Conservation (phyloP, 2,797 vertebrate species). For the Sitta carolinensis region DNA sequence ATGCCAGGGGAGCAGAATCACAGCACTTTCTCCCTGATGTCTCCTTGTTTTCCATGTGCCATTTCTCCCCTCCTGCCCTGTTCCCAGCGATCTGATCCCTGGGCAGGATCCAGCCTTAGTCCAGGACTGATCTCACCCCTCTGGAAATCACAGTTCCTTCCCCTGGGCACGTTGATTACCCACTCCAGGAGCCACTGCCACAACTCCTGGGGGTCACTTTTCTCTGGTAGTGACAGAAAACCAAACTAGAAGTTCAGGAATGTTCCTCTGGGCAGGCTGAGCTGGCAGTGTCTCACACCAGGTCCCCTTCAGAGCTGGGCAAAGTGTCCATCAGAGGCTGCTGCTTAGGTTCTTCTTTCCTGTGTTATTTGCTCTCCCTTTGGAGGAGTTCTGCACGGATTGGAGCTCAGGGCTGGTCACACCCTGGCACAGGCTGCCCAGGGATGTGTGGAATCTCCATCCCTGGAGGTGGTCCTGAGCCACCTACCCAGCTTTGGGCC, state of each 20-base stretch:
- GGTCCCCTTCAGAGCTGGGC: neutral
- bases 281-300: neutral
- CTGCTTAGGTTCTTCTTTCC: constrained; percentile 18
- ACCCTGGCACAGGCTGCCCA: neutral
- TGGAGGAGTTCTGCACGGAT: neutral
- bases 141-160: neutral
- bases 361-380: neutral
- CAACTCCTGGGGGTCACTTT: neutral
- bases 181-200: neutral
- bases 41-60: neutral
- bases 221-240: neutral
- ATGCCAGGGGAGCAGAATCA: neutral
- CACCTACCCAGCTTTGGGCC: neutral
- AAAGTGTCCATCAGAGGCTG: neutral
- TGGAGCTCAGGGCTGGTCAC: neutral
- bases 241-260: neutral
- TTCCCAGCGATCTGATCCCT: neutral
- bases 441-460: neutral
- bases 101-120: neutral
- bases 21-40: neutral
- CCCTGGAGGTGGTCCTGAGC: neutral
- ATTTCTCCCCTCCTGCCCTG: neutral
- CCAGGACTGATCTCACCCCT: neutral
- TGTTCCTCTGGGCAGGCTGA: neutral
- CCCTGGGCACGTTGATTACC: fast-evolving